Conservation (phyloP, 2,113 vertebrate genomes). For the Channa maculata region DNA sequence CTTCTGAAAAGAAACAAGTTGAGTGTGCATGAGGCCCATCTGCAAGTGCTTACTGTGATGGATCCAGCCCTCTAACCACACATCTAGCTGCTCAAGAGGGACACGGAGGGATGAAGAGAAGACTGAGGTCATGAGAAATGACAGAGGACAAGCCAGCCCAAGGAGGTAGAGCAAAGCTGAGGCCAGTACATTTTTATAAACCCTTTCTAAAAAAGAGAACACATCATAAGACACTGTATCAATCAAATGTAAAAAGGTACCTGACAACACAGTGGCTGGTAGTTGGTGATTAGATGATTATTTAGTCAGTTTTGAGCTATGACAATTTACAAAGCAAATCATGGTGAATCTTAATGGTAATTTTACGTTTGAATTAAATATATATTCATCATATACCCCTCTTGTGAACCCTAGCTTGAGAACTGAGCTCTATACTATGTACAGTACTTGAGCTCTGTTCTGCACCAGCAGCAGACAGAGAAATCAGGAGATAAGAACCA, state of each 20-base stretch:
- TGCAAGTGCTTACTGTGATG: conserved; percentile 78
- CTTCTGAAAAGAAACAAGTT: conserved; percentile 34
- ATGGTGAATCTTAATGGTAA: not conserved
- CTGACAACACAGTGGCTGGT: not conserved
- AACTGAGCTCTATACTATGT: not conserved
- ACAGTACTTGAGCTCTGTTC: not conserved
- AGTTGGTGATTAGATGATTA: conserved; percentile 1
- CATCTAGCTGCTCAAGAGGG: conserved; percentile 52
- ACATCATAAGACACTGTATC: conserved; percentile 21
- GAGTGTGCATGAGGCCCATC: conserved; percentile 68
- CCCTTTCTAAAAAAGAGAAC: conserved; percentile 38
- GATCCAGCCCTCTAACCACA: conserved; percentile 72
- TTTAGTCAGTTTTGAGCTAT: conserved; percentile 3
- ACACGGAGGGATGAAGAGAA: conserved; percentile 63
- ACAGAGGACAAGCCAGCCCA: conserved; percentile 60
- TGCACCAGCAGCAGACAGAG: not conserved
- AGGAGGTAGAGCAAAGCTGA: conserved; percentile 24
- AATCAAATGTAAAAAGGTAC: conserved; percentile 28
- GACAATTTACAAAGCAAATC: not conserved
- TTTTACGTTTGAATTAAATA: not conserved
- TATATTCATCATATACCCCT: not conserved
- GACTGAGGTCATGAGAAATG: conserved; percentile 73
- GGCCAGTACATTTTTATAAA: conserved; percentile 33
- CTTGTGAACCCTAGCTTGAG: not conserved
- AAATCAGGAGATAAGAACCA: not conserved